Evolutionary conservation across 2,888 invertebrate genomes (phyloP), one percentile per base, ranked within the genome.

Genomic region (Furcula furcula): DNA sequence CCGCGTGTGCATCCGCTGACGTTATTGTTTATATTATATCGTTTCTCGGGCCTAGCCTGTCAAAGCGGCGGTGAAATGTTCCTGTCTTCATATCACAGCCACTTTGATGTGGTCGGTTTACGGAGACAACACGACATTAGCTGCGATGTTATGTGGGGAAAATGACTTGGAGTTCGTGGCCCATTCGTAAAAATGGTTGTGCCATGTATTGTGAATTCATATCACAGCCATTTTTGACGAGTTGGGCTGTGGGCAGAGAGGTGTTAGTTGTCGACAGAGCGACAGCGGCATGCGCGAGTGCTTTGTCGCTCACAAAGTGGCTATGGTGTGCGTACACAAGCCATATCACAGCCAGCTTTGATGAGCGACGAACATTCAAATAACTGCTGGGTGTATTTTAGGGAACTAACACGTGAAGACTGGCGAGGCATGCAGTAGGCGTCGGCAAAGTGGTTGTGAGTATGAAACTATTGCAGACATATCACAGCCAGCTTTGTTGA

Each of bases 291-390:
- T 23, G 21, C 15, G 14, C 22, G 38, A 36, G 34, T 39, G 46
- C 41, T 33, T 87, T 90, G 89, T 85, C 91, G 89, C 95, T 95
- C 95, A 92, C 96, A 95, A 96, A 94, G 94, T 95, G 95, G 94
- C 90, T 95, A 96, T 95, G 90, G 91, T 93, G 91, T 96, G 95
- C 92, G 80, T 79, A 68, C 13, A 7, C 75, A 65, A 62, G 76
- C 69, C 95, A 95, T 96, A 97, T 97, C 96, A 96, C 97, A 97
- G 97, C 96, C 96, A 97, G 97, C 97, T 97, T 97, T 97, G 96
- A 96, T 96, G 96, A 97, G 96, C 96, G 94, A 42, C 42, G 61
- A 51, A 63, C 36, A 46, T 55, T 38, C 32, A 31, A 38, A 30
- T 7, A 7, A 7, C 28, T 28, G 16, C 28, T 18, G 18, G 5